Base-by-base conservation (phyloP, 1,140 invertebrate genomes). In the Drosophila bocqueti region DNA sequence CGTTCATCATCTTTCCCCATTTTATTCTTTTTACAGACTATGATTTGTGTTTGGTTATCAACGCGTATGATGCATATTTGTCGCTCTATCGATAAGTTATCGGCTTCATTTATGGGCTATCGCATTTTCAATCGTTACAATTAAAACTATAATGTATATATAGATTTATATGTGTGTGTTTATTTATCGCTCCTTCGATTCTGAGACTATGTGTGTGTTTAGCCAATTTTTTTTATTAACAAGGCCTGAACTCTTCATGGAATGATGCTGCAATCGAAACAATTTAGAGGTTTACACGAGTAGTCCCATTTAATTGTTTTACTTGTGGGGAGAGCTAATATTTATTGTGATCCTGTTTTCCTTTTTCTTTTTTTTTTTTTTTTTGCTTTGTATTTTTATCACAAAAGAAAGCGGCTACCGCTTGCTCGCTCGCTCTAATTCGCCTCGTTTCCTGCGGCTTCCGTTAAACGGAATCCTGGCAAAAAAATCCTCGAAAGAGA, bases 41-140 rank as follows among this genome's bases (percentile, higher is more conserved):
- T 87, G 84, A 90, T 90, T 90, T 84, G 81, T 86, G 77, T 87
- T 83, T 78, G 81, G 72, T 79, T 83, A 76, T 75, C 26, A 50
- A 63, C 55, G 74, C 26, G 67, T 69, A 73, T 74, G 26, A 76
- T 21, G 66, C 54, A 54, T 74, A 55, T 55, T 65, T 67, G 50
- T 69, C 38, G 29, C 65, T 66, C 42, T 73, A 43, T 77, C 46
- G 55, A 58, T 78, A 59, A 55, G 21, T 59, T 66, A 68, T 62
- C 47, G 47, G 57, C 46, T 57, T 69, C 46, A 13, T 58, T 77
- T 43, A 45, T 64, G 38, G 42, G 42, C 71, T 55, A 63, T 73
- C 71, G 61, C 42, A 47, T 59, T 45, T 65, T 24, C 36, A 42
- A 75, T 45, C 54, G 8, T 49, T 49, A 31, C 47, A 69, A 46